Base-by-base conservation (phyloP, 1,140 invertebrate genomes). In the Dendrolimus kikuchii region DNA sequence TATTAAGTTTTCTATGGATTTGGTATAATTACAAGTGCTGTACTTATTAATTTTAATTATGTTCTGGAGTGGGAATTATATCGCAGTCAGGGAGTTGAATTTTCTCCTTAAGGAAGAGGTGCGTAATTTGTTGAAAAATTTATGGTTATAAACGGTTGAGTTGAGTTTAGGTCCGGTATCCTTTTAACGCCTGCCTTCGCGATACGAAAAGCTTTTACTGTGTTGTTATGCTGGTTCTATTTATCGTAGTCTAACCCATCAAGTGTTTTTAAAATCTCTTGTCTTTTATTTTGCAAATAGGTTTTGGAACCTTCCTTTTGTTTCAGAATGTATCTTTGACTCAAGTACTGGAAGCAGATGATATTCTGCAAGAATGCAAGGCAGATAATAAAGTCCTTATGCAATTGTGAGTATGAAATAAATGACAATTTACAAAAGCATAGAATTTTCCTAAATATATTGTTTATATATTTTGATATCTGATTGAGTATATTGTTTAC, bases 311-410 rank as follows among this genome's bases (percentile, higher is more conserved):
- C 50, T 9, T 46, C 45, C 49, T 66, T 54, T 67, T 75, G 60
- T 68, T 91, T 89, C 82, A 98, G 96, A 93, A 96, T 92, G 92
- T 97, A 48, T 97, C 94, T 10, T 88, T 99, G 48, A 91, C 92
- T 67, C 95, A 97, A 82, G 89, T 99, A 53, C 91, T 99, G 89
- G 95, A 98, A 79, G 94, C 97, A 86, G 96, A 98, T 80, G 95
- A 98, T 86, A 95, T 99, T 74, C 89, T 99, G 58, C 95, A 97
- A 84, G 96, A 99, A 91, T 98, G 96, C 84, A 97, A 96, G 89
- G 92, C 92, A 60, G 95, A 95, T 79, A 98, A 98, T 83, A 95
- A 94, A 84, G 95, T 94, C 70, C 88, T 99, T 54, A 91, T 98
- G 61, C 95, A 96, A 71, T 98, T 95, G 96, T 98, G 91, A 95